Conservation (phyloP, 2,888 invertebrate genomes). For the Pyrgus malvae region DNA sequence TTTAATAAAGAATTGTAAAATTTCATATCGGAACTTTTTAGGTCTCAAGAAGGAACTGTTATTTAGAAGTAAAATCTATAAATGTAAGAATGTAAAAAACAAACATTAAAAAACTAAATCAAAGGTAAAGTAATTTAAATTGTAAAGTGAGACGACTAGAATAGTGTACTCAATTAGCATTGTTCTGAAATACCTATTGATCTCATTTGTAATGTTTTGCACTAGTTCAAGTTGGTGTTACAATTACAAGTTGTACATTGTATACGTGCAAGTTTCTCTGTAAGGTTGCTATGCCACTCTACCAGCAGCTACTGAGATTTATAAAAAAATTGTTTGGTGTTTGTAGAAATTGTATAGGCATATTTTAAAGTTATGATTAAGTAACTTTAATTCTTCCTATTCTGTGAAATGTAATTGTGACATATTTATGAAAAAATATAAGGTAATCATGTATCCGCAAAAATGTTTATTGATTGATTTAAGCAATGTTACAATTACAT, state of each 20-base stretch:
- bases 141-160: slow-evolving; percentile 45
- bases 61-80: slow-evolving; percentile 2
- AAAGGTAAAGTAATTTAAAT: slow-evolving; percentile 46
- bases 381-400: background rate
- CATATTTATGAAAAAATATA: background rate
- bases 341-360: background rate
- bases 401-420: background rate
- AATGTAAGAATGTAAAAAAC: slow-evolving; percentile 12
- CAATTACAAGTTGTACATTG: background rate
- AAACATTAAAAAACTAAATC: slow-evolving; percentile 35
- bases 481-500: slow-evolving; percentile 2
- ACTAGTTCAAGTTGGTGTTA: slow-evolving; percentile 38
- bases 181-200: slow-evolving; percentile 48
- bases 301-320: background rate
- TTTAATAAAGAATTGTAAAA: background rate
- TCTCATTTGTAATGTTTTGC: slow-evolving; percentile 58
- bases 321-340: background rate
- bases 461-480: too few relatives aligned
- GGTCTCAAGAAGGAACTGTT: background rate
- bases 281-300: background rate
- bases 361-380: too few relatives aligned
- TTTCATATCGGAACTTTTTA: background rate
- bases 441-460: too few relatives aligned
- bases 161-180: slow-evolving; percentile 57
- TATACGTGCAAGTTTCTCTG: background rate